phyloP scores from a whole-genome alignment of 2,797 vertebrate species.

The Liparis tanakae region DNA sequence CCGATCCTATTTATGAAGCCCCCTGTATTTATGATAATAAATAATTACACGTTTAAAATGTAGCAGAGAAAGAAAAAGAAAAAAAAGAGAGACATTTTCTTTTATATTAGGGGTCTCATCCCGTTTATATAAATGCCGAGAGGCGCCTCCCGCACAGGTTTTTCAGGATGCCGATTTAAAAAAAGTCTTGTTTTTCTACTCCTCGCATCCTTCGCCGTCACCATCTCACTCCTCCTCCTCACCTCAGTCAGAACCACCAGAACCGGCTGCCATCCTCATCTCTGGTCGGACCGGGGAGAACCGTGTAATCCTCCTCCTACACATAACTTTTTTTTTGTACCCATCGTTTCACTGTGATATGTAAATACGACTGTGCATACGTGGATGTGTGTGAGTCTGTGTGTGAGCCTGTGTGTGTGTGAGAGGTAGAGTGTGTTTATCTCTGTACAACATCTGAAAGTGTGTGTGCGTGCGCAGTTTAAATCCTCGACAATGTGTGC shows the following conservation, averaged over 20 bases:
- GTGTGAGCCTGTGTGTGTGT: constrained; percentile 32
- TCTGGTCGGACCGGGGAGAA: constrained; percentile 65
- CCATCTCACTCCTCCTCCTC: constrained; percentile 69
- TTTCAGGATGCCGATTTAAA: constrained; percentile 54
- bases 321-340: constrained; percentile 65
- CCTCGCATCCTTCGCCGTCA: constrained; percentile 65
- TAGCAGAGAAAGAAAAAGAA: constrained; percentile 66
- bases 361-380: constrained; percentile 81
- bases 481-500: constrained; percentile 88
- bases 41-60: constrained; percentile 69
- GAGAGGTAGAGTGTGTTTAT: constrained; percentile 63
- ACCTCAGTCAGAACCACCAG: constrained; percentile 63
- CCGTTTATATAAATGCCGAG: constrained; percentile 54
- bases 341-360: constrained; percentile 85
- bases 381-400: constrained; percentile 31
- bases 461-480: constrained; percentile 70
- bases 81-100: constrained; percentile 43
- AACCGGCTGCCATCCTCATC: constrained; percentile 72
- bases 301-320: constrained; percentile 61
- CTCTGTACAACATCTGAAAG: constrained; percentile 69
- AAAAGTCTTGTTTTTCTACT: constrained; percentile 60
- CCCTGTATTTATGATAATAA: constrained; percentile 68
- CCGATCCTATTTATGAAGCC: constrained; percentile 61
- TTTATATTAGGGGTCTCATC: constrained; percentile 58
- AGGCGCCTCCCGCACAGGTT: constrained; percentile 49